Percentiles rank a stretch among this genome's conserved stretches.
Conservation (phyloP, 1,140 invertebrate genomes). For the Drosophila triauraria region DNA sequence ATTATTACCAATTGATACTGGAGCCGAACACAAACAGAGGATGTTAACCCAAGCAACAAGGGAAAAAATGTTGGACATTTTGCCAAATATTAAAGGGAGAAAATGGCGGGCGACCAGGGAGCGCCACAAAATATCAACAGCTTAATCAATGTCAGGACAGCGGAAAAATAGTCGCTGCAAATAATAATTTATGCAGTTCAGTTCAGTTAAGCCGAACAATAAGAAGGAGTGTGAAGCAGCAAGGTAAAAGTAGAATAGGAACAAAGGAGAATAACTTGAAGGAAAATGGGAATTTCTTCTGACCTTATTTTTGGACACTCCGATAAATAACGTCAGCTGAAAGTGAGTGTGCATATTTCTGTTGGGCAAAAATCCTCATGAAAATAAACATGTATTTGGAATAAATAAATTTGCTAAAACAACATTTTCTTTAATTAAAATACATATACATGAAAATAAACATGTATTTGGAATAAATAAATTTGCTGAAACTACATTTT, state of each 20-base stretch:
- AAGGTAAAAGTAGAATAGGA: conserved; percentile 7
- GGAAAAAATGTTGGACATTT: conserved; percentile 36
- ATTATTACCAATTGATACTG: conserved; percentile 70
- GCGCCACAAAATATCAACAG: conserved; percentile 60
- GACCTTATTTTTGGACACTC: conserved; percentile 24
- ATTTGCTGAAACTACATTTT: no score
- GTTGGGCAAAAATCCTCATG: not conserved
- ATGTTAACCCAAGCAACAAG: conserved; percentile 16
- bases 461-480: no score
- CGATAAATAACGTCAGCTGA: conserved; percentile 15
- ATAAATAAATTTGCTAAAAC: no score
- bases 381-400: no score
- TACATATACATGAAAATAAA: no score
- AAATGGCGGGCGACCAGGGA: conserved; percentile 11
- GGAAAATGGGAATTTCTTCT: conserved; percentile 16
- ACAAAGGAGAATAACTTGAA: conserved; percentile 8
- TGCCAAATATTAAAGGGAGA: conserved; percentile 24
- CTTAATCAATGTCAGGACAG: conserved; percentile 72
- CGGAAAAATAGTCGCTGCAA: conserved; percentile 63
- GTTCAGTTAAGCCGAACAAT: conserved; percentile 58
- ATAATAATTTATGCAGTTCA: conserved; percentile 78
- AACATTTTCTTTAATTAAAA: no score
- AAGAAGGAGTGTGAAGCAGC: conserved; percentile 1
- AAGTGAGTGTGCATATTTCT: conserved; percentile 1
- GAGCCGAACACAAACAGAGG: conserved; percentile 30